Percentiles rank a stretch among this genome's conserved stretches.
Evolutionary conservation across 2,113 vertebrate genomes (phyloP).

Genomic region (Seriola aureovittata): DNA sequence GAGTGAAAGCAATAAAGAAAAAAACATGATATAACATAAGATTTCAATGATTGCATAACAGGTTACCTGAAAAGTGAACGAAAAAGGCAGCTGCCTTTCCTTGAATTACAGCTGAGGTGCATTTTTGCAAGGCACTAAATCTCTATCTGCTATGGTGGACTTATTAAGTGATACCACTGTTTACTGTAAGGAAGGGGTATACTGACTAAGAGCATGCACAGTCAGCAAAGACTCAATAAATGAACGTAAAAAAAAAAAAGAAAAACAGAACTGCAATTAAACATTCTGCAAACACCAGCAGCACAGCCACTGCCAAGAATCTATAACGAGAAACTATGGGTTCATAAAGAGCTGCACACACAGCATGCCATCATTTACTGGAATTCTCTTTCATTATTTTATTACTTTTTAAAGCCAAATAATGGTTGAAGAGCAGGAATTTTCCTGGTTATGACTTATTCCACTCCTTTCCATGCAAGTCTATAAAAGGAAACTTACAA

Average conservation of each 20-base stretch:
- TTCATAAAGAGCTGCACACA: constrained; percentile 26
- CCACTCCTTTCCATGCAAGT: background rate
- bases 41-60: background rate
- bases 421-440: background rate
- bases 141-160: background rate
- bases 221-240: constrained; percentile 35
- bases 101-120: background rate
- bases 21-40: background rate
- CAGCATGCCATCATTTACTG: constrained; percentile 1
- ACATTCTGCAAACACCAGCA: background rate
- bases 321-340: background rate
- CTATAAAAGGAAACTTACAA: constrained; percentile 12
- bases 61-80: background rate
- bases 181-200: background rate
- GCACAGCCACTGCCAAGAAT: constrained; percentile 17
- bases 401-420: background rate
- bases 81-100: background rate
- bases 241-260: background rate
- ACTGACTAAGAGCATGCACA: background rate
- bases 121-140: constrained; percentile 8
- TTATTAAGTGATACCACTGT: background rate
- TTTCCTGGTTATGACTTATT: constrained; percentile 6
- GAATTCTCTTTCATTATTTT: background rate
- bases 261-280: background rate
- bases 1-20: background rate